phyloP scores from a whole-genome alignment of 2,113 vertebrate species.

The Protomyctophum bolini region DNA sequence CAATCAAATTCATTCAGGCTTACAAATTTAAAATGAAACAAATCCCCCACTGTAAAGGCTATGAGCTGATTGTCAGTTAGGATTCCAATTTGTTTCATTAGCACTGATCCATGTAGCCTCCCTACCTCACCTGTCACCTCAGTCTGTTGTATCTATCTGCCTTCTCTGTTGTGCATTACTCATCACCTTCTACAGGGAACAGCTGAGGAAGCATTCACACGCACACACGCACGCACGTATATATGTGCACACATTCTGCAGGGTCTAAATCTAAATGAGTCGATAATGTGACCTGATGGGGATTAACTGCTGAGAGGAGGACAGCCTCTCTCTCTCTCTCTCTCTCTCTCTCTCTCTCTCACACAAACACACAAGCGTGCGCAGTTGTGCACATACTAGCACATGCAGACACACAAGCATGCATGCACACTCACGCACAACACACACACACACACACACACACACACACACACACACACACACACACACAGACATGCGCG shows the following conservation, averaged over 20 bases:
- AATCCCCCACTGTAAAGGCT: too few relatives aligned
- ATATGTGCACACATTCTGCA: constrained; percentile 32
- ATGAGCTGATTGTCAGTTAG: constrained; percentile 15
- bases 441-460: neutral
- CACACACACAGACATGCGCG: neutral
- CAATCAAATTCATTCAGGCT: too few relatives aligned
- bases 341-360: too few relatives aligned
- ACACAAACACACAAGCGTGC: too few relatives aligned
- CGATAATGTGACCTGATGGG: constrained; percentile 51
- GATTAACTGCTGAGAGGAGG: constrained; percentile 42
- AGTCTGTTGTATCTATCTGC: constrained; percentile 53
- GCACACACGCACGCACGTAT: neutral
- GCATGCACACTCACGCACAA: too few relatives aligned
- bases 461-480: constrained; percentile 5
- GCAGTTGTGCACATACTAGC: too few relatives aligned
- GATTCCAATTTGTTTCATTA: constrained; percentile 19
- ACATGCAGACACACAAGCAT: neutral
- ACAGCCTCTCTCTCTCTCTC: neutral
- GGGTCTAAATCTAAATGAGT: constrained; percentile 60
- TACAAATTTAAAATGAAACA: too few relatives aligned
- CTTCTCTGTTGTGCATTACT: constrained; percentile 33
- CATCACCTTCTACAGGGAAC: constrained; percentile 31
- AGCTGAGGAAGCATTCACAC: constrained; percentile 36
- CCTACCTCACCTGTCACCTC: constrained; percentile 34
- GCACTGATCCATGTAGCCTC: constrained; percentile 31